Evolutionary conservation across 1,140 invertebrate genomes (phyloP).

Genomic region (Leucophenga varia): DNA sequence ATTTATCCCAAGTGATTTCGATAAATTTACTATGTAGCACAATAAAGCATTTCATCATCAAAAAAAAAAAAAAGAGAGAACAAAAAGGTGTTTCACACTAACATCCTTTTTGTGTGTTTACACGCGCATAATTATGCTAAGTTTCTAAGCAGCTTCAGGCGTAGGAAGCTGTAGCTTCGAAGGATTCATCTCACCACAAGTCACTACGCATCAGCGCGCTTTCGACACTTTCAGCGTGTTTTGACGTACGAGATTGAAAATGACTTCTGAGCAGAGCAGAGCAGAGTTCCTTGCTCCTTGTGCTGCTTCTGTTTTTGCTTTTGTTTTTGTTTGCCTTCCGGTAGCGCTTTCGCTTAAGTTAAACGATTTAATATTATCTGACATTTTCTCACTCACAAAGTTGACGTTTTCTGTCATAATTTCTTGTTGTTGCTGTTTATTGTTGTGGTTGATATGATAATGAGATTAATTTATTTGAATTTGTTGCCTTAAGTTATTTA

Average conservation of each 20-base stretch:
- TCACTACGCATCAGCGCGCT: neutral
- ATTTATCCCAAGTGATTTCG: conserved; percentile 23
- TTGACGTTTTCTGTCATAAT: too few relatives aligned
- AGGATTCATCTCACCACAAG: conserved; percentile 12
- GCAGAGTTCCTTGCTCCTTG: neutral
- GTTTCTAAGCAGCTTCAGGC: conserved; percentile 13
- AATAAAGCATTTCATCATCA: conserved; percentile 28
- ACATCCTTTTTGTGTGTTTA: conserved; percentile 52
- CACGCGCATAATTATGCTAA: conserved; percentile 51
- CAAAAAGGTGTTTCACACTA: conserved; percentile 27
- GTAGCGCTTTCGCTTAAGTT: conserved; percentile 8
- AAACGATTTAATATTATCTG: neutral
- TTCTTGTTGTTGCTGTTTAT: too few relatives aligned
- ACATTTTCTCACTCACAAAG: neutral
- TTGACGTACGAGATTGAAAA: too few relatives aligned
- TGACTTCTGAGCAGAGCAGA: too few relatives aligned
- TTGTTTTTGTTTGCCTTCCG: conserved; percentile 26
- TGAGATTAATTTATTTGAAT: too few relatives aligned
- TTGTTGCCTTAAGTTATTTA: too few relatives aligned
- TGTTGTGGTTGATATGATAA: too few relatives aligned
- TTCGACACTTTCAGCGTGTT: too few relatives aligned
- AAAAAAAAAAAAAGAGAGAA: neutral
- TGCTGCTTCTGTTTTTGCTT: conserved; percentile 6
- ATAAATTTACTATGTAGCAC: conserved; percentile 37
- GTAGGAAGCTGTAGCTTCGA: conserved; percentile 13